These are phyloP conservation scores for Pampusana beccarii DNA, from an alignment of 2,113 vertebrate species.

Conservation along the genomic window DNA sequence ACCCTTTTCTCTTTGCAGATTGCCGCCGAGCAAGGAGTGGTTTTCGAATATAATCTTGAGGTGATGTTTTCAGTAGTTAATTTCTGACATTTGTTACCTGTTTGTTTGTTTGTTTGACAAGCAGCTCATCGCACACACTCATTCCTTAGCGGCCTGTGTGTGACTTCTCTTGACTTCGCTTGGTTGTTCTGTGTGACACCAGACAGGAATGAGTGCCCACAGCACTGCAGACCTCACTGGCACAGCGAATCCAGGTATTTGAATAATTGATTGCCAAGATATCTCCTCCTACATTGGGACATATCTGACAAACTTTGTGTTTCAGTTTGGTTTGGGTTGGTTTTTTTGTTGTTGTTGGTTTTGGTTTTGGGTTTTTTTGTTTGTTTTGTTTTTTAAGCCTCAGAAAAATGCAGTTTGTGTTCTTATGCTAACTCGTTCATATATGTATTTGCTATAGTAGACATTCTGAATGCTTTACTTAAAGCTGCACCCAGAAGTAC, in stretches of 20 bases:
- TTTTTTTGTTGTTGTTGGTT: not conserved
- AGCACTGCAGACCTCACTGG: not conserved
- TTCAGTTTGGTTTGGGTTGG: not conserved
- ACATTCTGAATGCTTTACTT: not conserved
- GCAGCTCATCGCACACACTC: not conserved
- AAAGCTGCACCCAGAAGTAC: slow-evolving; percentile 10
- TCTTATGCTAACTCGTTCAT: not conserved
- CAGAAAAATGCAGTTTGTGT: not conserved
- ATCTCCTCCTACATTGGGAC: not conserved
- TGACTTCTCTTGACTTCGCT: not conserved
- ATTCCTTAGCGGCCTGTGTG: not conserved
- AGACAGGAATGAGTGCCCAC: not conserved
- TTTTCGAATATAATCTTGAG: not conserved
- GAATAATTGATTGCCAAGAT: not conserved
- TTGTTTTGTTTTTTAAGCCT: not conserved
- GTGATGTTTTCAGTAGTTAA: not conserved
- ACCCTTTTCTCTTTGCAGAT: not conserved
- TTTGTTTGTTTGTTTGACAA: not conserved
- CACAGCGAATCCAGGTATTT: not conserved
- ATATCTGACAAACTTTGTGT: not conserved
- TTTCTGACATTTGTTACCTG: not conserved
- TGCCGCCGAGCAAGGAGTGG: not conserved
- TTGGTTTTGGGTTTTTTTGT: not conserved
- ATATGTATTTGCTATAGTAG: not conserved
- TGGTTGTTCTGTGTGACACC: not conserved